Conservation (phyloP, 2,797 vertebrate species). For the Pygocentrus nattereri region DNA sequence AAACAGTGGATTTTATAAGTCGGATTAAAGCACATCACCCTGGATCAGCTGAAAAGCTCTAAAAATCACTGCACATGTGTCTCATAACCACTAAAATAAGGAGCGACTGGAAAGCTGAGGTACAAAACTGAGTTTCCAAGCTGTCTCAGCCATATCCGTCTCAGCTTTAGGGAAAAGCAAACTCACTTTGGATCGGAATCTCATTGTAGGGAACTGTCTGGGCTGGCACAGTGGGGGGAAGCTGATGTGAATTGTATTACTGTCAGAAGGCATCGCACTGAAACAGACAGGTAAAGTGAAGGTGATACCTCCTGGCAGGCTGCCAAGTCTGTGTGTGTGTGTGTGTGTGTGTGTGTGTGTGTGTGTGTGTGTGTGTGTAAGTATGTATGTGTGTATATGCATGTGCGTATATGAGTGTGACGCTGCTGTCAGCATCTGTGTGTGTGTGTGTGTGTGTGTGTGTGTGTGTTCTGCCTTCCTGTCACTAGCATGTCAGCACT, state of each 20-base stretch:
- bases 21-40: background rate
- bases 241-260: slow-evolving; percentile 75
- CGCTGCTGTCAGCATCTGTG: slow-evolving; percentile 11
- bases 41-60: background rate
- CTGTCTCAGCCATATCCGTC: slow-evolving; percentile 26
- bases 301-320: slow-evolving; percentile 41
- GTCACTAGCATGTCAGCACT: slow-evolving; percentile 2
- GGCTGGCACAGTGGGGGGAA: slow-evolving; percentile 48
- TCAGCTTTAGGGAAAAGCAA: slow-evolving; percentile 71
- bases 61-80: background rate
- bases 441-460: slow-evolving; percentile 9
- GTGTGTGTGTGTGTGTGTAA: slow-evolving; percentile 17
- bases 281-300: slow-evolving; percentile 36
- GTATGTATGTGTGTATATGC: no score
- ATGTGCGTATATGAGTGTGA: slow-evolving; percentile 10
- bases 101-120: background rate
- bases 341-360: slow-evolving; percentile 19
- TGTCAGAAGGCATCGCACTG: slow-evolving; percentile 54
- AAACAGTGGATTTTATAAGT: background rate
- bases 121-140: slow-evolving; percentile 2
- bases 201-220: slow-evolving; percentile 11
- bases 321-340: slow-evolving; percentile 29
- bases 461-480: background rate
- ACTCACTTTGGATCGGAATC: slow-evolving; percentile 71
- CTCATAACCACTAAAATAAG: background rate